phyloP scores from a whole-genome alignment of 2,113 vertebrate species.

The Hyperoodon ampullatus region DNA sequence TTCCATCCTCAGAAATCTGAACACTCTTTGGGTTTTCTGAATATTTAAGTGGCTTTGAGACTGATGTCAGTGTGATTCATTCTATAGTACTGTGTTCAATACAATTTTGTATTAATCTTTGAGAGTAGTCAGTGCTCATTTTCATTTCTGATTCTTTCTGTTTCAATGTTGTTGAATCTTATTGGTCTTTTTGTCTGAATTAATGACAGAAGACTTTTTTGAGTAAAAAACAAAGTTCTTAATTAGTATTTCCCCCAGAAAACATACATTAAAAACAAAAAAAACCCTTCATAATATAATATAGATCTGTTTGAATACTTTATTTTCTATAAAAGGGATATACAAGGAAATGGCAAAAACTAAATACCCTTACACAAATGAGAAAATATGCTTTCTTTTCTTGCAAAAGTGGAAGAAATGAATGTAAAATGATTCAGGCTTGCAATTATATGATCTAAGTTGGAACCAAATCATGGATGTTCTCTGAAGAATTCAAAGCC shows the following conservation, averaged over 20 bases:
- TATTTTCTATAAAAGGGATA: constrained; percentile 38
- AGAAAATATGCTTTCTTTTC: neutral
- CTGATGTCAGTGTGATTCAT: constrained; percentile 13
- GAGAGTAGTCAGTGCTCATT: neutral
- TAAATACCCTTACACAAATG: neutral
- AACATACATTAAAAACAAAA: neutral
- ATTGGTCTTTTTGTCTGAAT: neutral
- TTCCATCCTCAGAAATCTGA: constrained; percentile 39
- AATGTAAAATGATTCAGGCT: constrained; percentile 67
- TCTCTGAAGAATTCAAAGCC: constrained; percentile 70
- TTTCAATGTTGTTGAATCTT: constrained; percentile 47
- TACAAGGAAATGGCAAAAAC: constrained; percentile 9
- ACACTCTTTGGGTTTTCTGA: constrained; percentile 56
- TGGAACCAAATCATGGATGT: constrained; percentile 58
- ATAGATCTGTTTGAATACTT: neutral
- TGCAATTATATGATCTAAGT: constrained; percentile 75
- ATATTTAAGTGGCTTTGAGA: constrained; percentile 67
- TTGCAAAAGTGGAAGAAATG: constrained; percentile 44
- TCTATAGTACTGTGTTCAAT: constrained; percentile 22
- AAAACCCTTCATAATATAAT: neutral
- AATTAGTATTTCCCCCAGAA: constrained; percentile 19
- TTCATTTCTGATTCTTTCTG: constrained; percentile 37
- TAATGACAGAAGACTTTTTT: neutral
- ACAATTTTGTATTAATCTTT: constrained; percentile 45
- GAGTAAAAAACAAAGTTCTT: neutral